Evolutionary conservation across 2,888 invertebrate species (phyloP).

Genomic region (Drosophila pullipes): DNA sequence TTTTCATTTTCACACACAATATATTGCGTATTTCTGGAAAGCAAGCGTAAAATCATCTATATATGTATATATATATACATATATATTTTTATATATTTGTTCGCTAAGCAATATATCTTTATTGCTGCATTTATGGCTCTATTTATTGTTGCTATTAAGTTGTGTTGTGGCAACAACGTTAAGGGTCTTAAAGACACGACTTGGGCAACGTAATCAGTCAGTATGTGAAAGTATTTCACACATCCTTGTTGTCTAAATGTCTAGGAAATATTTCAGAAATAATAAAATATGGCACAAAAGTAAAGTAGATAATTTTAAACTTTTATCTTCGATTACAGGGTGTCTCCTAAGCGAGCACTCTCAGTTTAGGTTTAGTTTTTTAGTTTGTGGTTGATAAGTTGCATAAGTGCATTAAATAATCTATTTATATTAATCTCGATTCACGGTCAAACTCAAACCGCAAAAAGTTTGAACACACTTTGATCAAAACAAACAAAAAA

Average conservation of each 20-base stretch:
- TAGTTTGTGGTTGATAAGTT: background rate
- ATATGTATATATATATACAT: constrained; percentile 4
- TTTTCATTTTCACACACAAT: constrained; percentile 30
- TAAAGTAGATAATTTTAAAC: background rate
- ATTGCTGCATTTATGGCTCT: constrained; percentile 16
- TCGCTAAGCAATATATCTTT: constrained; percentile 18
- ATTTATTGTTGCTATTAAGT: constrained; percentile 36
- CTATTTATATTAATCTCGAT: constrained; percentile 20
- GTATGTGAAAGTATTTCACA: background rate
- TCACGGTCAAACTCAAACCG: constrained; percentile 10
- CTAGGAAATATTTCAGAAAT: background rate
- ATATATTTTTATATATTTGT: constrained; percentile 3
- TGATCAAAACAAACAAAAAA: constrained; percentile 2
- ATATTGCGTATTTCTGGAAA: constrained; percentile 25
- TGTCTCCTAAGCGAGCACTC: background rate
- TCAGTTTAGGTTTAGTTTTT: background rate
- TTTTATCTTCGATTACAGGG: background rate
- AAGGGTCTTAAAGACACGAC: background rate
- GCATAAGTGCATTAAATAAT: constrained; percentile 32
- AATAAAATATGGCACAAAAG: background rate
- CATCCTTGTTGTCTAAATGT: background rate
- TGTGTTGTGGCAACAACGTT: constrained; percentile 15
- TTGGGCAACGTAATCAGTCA: background rate
- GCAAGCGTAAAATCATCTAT: background rate
- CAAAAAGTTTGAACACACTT: constrained; percentile 14